phyloP scores from a whole-genome alignment of 2,797 vertebrate species.

The Rhadinocentrus ornatus region DNA sequence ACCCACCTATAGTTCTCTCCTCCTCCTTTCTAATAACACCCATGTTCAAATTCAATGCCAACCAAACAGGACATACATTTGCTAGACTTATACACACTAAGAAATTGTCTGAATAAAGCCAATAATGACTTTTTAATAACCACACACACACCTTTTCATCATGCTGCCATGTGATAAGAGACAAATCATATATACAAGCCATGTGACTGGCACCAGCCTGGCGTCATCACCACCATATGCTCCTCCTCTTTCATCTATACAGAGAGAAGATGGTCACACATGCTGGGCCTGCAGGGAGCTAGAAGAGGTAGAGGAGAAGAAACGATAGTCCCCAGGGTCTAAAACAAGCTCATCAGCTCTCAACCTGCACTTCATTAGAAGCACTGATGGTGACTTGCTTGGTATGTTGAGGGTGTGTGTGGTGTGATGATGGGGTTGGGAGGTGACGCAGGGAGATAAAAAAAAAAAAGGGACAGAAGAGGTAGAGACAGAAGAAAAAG shows the following conservation, averaged over 20 bases:
- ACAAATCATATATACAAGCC: slow-evolving; percentile 29
- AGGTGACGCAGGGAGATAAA: slow-evolving; percentile 5
- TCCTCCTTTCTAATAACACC: slow-evolving; percentile 40
- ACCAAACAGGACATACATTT: slow-evolving; percentile 38
- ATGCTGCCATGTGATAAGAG: slow-evolving; percentile 24
- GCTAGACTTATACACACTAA: slow-evolving; percentile 17
- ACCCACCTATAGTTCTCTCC: too few relatives aligned
- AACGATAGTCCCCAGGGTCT: slow-evolving; percentile 54
- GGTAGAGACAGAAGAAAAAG: slow-evolving; percentile 39
- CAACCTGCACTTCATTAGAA: slow-evolving; percentile 76
- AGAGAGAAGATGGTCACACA: slow-evolving; percentile 58
- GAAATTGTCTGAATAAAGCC: background rate
- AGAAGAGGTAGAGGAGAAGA: slow-evolving; percentile 24
- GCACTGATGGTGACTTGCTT: slow-evolving; percentile 61
- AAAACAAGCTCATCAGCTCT: slow-evolving; percentile 70
- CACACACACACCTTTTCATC: background rate
- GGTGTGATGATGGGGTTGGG: slow-evolving; percentile 32
- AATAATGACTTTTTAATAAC: too few relatives aligned
- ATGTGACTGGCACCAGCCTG: slow-evolving; percentile 55
- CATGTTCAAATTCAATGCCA: slow-evolving; percentile 36
- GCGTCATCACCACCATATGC: slow-evolving; percentile 44
- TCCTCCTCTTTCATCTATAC: slow-evolving; percentile 46
- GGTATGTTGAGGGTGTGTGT: slow-evolving; percentile 26
- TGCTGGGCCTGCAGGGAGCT: slow-evolving; percentile 47
- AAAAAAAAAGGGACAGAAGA: slow-evolving; percentile 23